Evolutionary conservation across 1,140 invertebrate genomes (phyloP).

Genomic region (Trichonephila clavata): DNA sequence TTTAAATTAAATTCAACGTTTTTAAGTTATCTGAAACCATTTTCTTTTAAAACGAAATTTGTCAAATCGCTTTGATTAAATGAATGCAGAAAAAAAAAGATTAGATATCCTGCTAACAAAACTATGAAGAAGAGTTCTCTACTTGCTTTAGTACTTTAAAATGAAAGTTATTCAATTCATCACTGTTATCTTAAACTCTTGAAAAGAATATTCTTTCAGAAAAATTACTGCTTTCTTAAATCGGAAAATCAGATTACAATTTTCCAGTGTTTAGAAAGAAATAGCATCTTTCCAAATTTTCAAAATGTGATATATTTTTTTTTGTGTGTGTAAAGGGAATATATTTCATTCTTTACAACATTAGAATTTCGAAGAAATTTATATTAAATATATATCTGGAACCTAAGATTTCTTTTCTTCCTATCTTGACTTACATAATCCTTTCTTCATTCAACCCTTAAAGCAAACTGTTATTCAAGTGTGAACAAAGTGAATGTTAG

Average conservation of each 20-base stretch:
- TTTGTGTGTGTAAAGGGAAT: neutral
- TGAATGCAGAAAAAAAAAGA: too few relatives aligned
- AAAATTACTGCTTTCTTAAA: neutral
- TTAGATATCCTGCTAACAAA: too few relatives aligned
- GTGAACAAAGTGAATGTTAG: conserved; percentile 37
- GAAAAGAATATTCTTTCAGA: neutral
- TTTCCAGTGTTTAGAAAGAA: neutral
- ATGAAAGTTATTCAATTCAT: too few relatives aligned
- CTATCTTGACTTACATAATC: neutral
- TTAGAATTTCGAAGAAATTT: neutral
- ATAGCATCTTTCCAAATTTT: neutral
- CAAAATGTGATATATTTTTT: neutral
- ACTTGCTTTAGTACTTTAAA: too few relatives aligned
- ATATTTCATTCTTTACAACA: neutral
- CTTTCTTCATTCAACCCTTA: neutral
- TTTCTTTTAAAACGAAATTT: too few relatives aligned
- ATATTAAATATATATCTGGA: neutral
- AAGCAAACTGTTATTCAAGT: conserved; percentile 50
- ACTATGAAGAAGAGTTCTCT: too few relatives aligned
- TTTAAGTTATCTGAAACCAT: too few relatives aligned
- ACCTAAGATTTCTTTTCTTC: neutral
- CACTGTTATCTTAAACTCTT: neutral
- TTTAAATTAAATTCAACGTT: too few relatives aligned
- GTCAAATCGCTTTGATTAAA: too few relatives aligned
- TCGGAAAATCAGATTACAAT: neutral